Conservation (phyloP, 2,888 invertebrate species). For the Argyra leucocephala region DNA sequence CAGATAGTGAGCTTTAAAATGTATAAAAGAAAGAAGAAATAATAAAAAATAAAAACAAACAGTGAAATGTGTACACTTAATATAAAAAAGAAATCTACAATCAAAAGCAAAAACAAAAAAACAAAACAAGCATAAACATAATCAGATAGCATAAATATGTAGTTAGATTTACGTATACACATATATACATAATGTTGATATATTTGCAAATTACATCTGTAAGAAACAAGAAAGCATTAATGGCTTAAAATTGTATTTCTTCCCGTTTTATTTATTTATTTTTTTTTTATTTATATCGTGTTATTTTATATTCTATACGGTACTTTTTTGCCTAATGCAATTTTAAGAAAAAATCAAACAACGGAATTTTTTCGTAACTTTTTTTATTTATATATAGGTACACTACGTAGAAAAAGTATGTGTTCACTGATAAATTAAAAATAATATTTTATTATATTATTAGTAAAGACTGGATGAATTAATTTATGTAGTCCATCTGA, state of each 20-base stretch:
- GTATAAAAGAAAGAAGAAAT: neutral
- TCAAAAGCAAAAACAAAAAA: too few relatives aligned
- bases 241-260: neutral
- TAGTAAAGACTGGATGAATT: too few relatives aligned
- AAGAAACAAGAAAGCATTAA: conserved; percentile 1
- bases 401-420: too few relatives aligned
- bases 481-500: too few relatives aligned
- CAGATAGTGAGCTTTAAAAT: too few relatives aligned
- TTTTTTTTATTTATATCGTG: neutral
- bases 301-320: neutral
- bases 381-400: neutral
- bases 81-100: neutral
- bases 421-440: too few relatives aligned
- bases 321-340: neutral
- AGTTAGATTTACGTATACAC: neutral
- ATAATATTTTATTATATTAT: too few relatives aligned
- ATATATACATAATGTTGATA: too few relatives aligned
- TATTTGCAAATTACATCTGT: neutral
- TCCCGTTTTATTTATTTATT: neutral
- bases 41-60: neutral
- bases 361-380: neutral
- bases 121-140: neutral
- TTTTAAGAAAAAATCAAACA: neutral
- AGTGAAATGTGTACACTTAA: too few relatives aligned
- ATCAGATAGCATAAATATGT: neutral